Conservation (phyloP, 2,113 vertebrate genomes). For the Mormoops blainvillei region DNA sequence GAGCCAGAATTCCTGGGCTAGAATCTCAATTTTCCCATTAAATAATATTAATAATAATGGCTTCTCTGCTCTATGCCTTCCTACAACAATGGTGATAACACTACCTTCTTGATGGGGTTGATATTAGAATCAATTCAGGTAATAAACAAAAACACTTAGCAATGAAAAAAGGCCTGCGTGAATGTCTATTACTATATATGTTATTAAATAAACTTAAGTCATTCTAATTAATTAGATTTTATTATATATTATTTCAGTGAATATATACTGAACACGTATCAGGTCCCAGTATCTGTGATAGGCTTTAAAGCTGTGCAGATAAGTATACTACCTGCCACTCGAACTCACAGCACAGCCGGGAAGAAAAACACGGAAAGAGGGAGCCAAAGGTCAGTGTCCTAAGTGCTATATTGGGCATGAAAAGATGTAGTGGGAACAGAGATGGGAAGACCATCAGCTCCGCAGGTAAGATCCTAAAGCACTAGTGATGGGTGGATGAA, state of each 20-base stretch:
- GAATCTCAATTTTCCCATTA: background rate
- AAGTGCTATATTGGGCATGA: background rate
- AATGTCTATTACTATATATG: background rate
- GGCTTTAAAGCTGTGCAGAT: background rate
- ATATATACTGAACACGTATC: background rate
- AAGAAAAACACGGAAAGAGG: background rate
- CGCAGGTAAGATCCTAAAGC: background rate
- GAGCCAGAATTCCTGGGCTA: background rate
- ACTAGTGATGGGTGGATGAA: fast-evolving
- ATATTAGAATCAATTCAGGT: background rate
- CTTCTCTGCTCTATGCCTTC: background rate
- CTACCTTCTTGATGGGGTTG: background rate
- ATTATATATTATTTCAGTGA: background rate
- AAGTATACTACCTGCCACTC: background rate
- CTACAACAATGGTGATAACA: background rate
- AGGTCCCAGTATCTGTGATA: background rate
- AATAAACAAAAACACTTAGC: background rate
- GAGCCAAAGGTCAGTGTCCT: background rate
- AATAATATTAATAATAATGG: background rate
- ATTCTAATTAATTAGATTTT: background rate
- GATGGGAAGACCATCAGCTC: background rate
- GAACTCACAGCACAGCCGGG: background rate
- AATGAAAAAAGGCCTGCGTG: background rate
- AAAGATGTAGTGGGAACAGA: background rate
- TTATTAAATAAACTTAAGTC: background rate